Conservation (phyloP, 2,888 invertebrate genomes). For the Eristalis pertinax region DNA sequence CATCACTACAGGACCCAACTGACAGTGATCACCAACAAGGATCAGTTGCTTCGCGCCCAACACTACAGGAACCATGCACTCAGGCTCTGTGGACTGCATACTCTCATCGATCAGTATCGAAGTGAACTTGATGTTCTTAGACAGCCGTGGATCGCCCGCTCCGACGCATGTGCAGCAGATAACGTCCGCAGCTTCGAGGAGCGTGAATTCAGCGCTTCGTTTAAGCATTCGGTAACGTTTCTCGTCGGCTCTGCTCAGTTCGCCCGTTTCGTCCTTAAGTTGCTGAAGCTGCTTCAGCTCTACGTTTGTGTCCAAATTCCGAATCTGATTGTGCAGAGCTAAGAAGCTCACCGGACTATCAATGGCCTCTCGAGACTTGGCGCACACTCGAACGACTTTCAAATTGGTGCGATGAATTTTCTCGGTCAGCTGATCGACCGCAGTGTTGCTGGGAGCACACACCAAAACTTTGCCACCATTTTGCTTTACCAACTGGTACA, state of each 20-base stretch:
- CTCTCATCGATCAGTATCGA: slow-evolving; percentile 98
- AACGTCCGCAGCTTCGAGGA: slow-evolving; percentile 97
- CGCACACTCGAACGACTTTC: slow-evolving; percentile 95
- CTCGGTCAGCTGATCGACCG: slow-evolving; percentile 99
- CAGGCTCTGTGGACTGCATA: slow-evolving; percentile 98
- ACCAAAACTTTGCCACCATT: slow-evolving; percentile 97
- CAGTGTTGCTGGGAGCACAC: slow-evolving; percentile 99
- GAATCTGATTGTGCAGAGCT: slow-evolving; percentile 97
- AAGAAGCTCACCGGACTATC: slow-evolving; percentile 98
- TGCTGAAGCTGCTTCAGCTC: slow-evolving; percentile 97
- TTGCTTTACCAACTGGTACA: slow-evolving; percentile 97
- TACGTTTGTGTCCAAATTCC: slow-evolving; percentile 95
- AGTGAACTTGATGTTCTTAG: slow-evolving; percentile 93
- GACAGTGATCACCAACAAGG: slow-evolving; percentile 99
- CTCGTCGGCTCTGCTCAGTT: slow-evolving; percentile 97
- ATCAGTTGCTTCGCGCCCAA: slow-evolving; percentile 98
- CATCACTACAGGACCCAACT: slow-evolving; percentile 99
- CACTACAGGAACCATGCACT: slow-evolving; percentile 99
- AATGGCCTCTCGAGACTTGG: slow-evolving; percentile 98
- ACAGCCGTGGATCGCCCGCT: slow-evolving; percentile 96
- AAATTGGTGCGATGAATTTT: slow-evolving; percentile 98
- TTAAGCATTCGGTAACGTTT: slow-evolving; percentile 95
- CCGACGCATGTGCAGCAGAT: slow-evolving; percentile 99
- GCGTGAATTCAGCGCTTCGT: slow-evolving; percentile 93
- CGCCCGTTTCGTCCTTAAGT: slow-evolving; percentile 98